phyloP scores from a whole-genome alignment of 2,888 invertebrate species.

The Nemotelus nigrinus region DNA sequence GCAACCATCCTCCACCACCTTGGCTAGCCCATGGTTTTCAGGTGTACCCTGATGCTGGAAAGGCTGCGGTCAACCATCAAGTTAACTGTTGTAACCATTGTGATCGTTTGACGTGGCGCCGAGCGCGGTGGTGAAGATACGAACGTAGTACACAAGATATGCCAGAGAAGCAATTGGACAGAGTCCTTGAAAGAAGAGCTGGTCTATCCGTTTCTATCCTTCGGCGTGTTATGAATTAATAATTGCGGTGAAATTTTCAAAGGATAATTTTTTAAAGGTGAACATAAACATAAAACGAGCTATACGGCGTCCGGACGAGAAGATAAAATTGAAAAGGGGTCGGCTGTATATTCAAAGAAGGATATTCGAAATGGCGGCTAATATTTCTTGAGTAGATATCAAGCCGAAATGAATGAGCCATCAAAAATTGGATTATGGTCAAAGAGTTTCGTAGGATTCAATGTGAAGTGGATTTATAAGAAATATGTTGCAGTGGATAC shows the following conservation, averaged over 20 bases:
- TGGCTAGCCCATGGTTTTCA: background rate
- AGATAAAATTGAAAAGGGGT: slow-evolving; percentile 35
- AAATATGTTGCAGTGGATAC: no score
- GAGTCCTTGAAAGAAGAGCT: background rate
- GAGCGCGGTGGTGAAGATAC: no score
- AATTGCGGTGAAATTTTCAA: slow-evolving; percentile 41
- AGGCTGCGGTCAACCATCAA: slow-evolving; percentile 29
- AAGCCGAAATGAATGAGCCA: no score
- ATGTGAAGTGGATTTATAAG: no score
- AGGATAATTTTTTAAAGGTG: slow-evolving; percentile 37
- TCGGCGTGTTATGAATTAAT: slow-evolving; percentile 40
- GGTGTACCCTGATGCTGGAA: background rate
- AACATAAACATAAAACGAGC: slow-evolving; percentile 26
- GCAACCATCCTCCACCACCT: background rate
- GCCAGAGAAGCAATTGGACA: no score
- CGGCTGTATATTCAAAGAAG: slow-evolving; percentile 29
- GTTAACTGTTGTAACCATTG: slow-evolving; percentile 9
- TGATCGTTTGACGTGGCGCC: background rate
- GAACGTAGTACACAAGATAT: no score
- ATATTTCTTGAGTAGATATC: background rate
- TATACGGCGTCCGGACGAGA: background rate
- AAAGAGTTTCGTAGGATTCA: no score
- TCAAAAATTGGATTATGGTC: no score
- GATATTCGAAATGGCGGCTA: slow-evolving; percentile 30
- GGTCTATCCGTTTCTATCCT: slow-evolving; percentile 14